A percentile compares a stretch with the other conserved stretches of the same genome.
phyloP scores from a whole-genome alignment of 92 coral and sea anemone genomes.

The Galaxea fascicularis region DNA sequence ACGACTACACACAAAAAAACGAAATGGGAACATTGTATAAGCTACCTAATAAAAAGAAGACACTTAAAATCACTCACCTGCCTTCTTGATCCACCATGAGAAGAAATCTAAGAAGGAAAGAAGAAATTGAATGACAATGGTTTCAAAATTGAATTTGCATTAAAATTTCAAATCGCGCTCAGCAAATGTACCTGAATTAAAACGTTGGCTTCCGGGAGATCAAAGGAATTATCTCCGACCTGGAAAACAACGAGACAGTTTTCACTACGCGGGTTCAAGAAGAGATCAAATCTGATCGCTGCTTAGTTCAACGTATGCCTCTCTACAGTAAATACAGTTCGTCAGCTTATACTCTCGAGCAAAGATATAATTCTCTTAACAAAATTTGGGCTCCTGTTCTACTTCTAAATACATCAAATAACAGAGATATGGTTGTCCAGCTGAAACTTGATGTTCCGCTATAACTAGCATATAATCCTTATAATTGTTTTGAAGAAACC shows the following conservation, averaged over 20 bases:
- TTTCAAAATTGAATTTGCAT: no score
- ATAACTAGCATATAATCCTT: no score
- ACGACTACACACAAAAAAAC: not conserved
- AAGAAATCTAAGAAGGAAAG: conserved; percentile 75
- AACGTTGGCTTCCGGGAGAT: conserved; percentile 98
- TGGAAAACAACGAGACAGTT: conserved; percentile 22
- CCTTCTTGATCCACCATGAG: conserved; percentile 98
- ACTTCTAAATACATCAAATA: no score
- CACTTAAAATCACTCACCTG: conserved; percentile 63
- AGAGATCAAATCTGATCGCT: not conserved
- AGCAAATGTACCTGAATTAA: conserved; percentile 87
- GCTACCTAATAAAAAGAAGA: no score
- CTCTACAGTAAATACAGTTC: no score
- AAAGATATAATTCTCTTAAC: no score
- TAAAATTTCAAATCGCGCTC: not conserved
- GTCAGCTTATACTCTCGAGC: no score
- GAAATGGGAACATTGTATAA: not conserved
- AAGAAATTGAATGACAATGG: not conserved
- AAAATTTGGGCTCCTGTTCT: no score
- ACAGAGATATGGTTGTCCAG: no score
- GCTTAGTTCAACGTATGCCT: no score
- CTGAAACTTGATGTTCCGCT: no score
- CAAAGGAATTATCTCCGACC: conserved; percentile 99
- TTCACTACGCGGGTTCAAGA: not conserved
- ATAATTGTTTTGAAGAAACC: no score